Conservation (phyloP, 2,113 vertebrate species). For the Cyanistes caeruleus region DNA sequence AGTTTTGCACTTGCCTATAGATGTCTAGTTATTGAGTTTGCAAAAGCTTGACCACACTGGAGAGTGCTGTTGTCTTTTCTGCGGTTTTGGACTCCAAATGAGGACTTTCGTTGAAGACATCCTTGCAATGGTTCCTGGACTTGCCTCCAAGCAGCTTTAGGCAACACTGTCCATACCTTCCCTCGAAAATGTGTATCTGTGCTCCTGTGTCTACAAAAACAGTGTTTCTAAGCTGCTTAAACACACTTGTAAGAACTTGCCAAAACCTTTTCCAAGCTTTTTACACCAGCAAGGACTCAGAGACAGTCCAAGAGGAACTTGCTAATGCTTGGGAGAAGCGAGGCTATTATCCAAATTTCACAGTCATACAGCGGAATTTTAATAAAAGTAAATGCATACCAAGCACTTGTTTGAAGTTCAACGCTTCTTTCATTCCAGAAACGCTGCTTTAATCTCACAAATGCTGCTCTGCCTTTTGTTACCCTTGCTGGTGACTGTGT, state of each 20-base stretch:
- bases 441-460: slow-evolving; percentile 46
- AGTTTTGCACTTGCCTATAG: not conserved
- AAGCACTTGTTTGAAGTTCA: slow-evolving; percentile 65
- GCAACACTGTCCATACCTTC: not conserved
- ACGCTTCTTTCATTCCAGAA: slow-evolving; percentile 34
- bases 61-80: rapidly evolving
- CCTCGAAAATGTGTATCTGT: not conserved
- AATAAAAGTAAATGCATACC: slow-evolving; percentile 62
- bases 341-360: slow-evolving; percentile 47
- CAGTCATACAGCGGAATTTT: slow-evolving; percentile 26
- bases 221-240: not conserved
- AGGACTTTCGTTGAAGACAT: not conserved
- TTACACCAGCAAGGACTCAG: not conserved
- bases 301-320: not conserved
- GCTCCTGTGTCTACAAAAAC: not conserved
- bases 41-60: not conserved
- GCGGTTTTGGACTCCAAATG: not conserved
- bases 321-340: not conserved
- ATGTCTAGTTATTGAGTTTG: not conserved
- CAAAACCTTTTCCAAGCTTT: not conserved
- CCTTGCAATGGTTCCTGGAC: not conserved
- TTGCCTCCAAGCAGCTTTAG: not conserved
- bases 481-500: not conserved
- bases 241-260: not conserved
- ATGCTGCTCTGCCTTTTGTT: slow-evolving; percentile 62